Evolutionary conservation across 2,888 invertebrate genomes (phyloP).

Genomic region (Cylindroiulus punctatus): DNA sequence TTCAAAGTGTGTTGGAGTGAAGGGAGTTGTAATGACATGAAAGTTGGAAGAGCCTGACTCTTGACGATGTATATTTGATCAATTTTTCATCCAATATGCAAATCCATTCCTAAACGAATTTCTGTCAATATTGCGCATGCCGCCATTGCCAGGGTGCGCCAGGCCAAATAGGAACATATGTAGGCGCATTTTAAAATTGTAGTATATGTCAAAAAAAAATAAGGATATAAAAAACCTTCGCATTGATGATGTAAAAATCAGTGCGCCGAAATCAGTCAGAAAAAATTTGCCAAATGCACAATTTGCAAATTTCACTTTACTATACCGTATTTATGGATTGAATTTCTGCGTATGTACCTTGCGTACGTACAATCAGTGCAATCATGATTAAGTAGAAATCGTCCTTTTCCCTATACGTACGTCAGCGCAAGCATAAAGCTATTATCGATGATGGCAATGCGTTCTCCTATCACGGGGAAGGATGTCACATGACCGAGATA

Average conservation of each 20-base stretch:
- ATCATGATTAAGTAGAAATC: slow-evolving; percentile 38
- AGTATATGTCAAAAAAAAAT: slow-evolving; percentile 25
- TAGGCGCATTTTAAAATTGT: slow-evolving; percentile 5
- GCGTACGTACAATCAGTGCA: slow-evolving; percentile 28
- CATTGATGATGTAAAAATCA: slow-evolving; percentile 38
- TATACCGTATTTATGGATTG: slow-evolving; percentile 35
- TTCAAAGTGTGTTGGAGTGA: slow-evolving; percentile 42
- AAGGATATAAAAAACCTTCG: not conserved
- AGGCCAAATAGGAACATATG: slow-evolving; percentile 21
- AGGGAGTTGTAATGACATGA: slow-evolving; percentile 30
- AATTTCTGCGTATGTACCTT: slow-evolving; percentile 19
- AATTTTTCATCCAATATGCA: slow-evolving; percentile 42
- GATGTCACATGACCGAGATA: not conserved
- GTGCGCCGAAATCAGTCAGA: slow-evolving; percentile 34
- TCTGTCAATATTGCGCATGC: slow-evolving; percentile 33
- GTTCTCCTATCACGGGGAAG: not conserved
- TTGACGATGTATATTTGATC: slow-evolving; percentile 38
- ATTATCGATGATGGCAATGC: slow-evolving; percentile 34
- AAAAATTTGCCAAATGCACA: slow-evolving; percentile 31
- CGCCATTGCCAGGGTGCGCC: slow-evolving; percentile 5
- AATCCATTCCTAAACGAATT: slow-evolving; percentile 42
- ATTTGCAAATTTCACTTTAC: slow-evolving; percentile 40
- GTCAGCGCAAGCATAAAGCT: not conserved
- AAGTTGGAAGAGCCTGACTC: slow-evolving; percentile 42
- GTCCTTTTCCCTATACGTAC: not conserved